A percentile compares a stretch with the other conserved stretches of the same genome.
Conservation (phyloP, 1,140 invertebrate species). For the Watersipora subatra region DNA sequence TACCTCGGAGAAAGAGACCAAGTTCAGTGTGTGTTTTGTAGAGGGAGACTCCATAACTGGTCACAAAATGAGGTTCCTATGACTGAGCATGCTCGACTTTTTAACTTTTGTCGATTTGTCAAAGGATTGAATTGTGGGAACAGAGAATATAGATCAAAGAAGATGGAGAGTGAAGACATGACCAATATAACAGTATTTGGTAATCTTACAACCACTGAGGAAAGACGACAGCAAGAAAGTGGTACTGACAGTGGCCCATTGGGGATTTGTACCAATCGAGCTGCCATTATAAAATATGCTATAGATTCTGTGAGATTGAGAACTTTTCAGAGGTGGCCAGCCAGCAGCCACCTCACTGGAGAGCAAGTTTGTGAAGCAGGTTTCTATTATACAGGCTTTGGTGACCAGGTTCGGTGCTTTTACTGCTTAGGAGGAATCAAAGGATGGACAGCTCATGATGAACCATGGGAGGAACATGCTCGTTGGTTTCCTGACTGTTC, state of each 20-base stretch:
- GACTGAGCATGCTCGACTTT: constrained; percentile 57
- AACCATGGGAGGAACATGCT: constrained; percentile 76
- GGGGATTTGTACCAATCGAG: constrained; percentile 17
- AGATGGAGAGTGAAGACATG: not conserved
- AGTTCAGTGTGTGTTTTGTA: constrained; percentile 72
- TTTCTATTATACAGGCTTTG: constrained; percentile 42
- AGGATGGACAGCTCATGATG: constrained; percentile 70
- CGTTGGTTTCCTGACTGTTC: constrained; percentile 65
- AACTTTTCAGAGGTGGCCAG: constrained; percentile 48
- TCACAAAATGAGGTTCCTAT: constrained; percentile 58
- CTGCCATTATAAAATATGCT: constrained; percentile 27
- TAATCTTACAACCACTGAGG: not conserved
- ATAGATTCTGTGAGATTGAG: constrained; percentile 52
- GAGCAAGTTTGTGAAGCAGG: not conserved
- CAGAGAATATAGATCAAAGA: not conserved
- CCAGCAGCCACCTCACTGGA: constrained; percentile 1
- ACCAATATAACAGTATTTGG: not conserved
- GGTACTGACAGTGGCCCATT: constrained; percentile 17
- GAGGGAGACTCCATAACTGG: constrained; percentile 59
- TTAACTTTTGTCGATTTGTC: constrained; percentile 7
- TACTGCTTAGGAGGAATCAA: constrained; percentile 71
- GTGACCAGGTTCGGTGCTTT: constrained; percentile 70
- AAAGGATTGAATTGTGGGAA: constrained; percentile 19
- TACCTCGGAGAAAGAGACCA: constrained; percentile 51
- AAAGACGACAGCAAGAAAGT: not conserved